phyloP scores from a whole-genome alignment of 2,797 vertebrate genomes.

The Peromyscus attwateri region DNA sequence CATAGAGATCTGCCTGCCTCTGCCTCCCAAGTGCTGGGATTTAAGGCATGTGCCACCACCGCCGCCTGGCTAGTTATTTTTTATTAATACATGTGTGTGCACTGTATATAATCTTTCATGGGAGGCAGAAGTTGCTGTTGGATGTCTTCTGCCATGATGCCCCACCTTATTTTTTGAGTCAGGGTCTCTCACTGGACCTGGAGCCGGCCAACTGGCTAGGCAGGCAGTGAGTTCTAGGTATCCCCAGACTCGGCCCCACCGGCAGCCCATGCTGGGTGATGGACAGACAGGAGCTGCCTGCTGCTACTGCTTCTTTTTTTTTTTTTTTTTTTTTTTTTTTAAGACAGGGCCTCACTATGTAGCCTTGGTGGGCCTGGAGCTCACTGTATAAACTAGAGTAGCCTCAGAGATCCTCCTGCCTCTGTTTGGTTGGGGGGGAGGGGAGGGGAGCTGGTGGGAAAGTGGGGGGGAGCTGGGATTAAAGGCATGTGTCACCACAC shows the following conservation, averaged over 20 bases:
- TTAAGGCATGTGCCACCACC: too few relatives aligned
- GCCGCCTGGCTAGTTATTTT: not conserved
- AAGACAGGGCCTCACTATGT: not conserved
- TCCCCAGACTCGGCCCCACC: too few relatives aligned
- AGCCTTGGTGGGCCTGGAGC: not conserved
- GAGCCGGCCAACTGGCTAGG: not conserved
- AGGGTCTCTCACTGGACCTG: not conserved
- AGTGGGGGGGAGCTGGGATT: not conserved
- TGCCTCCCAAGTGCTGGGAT: too few relatives aligned
- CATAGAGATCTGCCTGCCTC: too few relatives aligned
- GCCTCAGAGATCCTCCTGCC: not conserved
- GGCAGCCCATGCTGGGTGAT: not conserved
- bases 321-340: too few relatives aligned
- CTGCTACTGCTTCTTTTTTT: not conserved
- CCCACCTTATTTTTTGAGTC: not conserved
- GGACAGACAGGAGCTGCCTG: not conserved
- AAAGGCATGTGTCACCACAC: not conserved
- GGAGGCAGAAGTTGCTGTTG: not conserved
- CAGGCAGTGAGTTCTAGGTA: not conserved
- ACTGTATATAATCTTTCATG: not conserved
- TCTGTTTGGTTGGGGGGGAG: not conserved
- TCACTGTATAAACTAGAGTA: not conserved
- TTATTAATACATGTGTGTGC: not conserved
- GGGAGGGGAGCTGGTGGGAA: not conserved
- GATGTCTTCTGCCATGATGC: not conserved